Evolutionary conservation across 1,140 invertebrate genomes (phyloP), one percentile per base, ranked within the genome.

Genomic region (Pogonus chalceus): DNA sequence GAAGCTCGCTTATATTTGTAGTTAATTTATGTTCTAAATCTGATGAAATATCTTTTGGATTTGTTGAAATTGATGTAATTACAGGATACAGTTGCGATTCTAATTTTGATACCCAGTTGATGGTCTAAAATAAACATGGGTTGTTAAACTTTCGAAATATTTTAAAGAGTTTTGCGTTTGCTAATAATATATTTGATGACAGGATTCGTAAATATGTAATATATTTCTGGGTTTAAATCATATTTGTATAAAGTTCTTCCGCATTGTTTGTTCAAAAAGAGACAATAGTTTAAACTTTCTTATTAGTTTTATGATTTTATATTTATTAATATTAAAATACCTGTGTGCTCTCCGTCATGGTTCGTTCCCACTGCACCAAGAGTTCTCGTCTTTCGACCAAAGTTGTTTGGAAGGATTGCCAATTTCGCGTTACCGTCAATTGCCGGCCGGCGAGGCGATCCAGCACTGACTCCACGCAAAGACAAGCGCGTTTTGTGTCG

Each of bases 41-140:
- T 50, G 72, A 62, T 7, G 78, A 67, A 60, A 83, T 75, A 39
- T 77, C 76, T 50, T 73, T 72, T 23, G 80, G 73, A 55, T 78
- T 77, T 31, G 74, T 73, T 1, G 81, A 77, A 52, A 79, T 73
- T 23, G 78, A 79, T 37, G 78, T 83, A 53, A 91, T 79, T 18
- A 88, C 76, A 14, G 88, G 88, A 76, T 89, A 91, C 53, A 90
- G 70, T 57, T 86, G 81, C 50, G 78, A 76, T 62, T 86, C 81
- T 60, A 87, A 75, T 69, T 84, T 82, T n/a, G 81, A 79, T 58
- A 84, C 81, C 77, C 79, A 84, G 60, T 82, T 79, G 57, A 89
- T 79, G 22, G 84, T 87, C 87, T 90, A 68, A 0, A 70, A 69
- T 60, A 60, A 60, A 62, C n/a, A n/a, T n/a, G 60, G 43, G 20